Evolutionary conservation across 2,888 invertebrate genomes (phyloP).

Genomic region (Rhynchonema sp.): DNA sequence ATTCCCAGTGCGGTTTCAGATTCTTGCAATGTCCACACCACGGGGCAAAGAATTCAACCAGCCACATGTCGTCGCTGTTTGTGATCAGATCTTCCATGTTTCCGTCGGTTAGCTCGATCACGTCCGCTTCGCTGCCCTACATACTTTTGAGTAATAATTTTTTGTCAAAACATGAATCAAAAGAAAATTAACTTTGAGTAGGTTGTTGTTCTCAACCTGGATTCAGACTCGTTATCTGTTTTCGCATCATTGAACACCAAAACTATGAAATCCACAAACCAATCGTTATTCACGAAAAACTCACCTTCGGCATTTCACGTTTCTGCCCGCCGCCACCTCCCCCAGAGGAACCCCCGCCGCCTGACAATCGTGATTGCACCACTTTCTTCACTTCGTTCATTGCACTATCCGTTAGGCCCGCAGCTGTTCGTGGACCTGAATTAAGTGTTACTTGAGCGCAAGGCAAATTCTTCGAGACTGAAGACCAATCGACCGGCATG

Average conservation of each 20-base stretch:
- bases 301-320: neutral
- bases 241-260: too few species aligned
- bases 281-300: neutral
- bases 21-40: conserved; percentile 87
- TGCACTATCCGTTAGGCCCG: conserved; percentile 62
- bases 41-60: conserved; percentile 85
- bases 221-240: too few species aligned
- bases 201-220: too few species aligned
- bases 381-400: conserved; percentile 55
- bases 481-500: too few species aligned
- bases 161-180: too few species aligned
- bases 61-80: conserved; percentile 80
- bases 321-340: conserved; percentile 16
- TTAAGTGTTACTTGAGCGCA: too few species aligned
- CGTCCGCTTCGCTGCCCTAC: conserved; percentile 38
- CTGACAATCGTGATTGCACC: conserved; percentile 47
- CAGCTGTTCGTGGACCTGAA: conserved; percentile 55
- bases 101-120: conserved; percentile 77
- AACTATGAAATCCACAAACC: neutral
- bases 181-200: too few species aligned
- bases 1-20: conserved; percentile 83
- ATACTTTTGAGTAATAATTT: too few species aligned
- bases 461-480: too few species aligned
- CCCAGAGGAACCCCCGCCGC: conserved; percentile 34
- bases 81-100: conserved; percentile 83